These are phyloP conservation scores for Meloidogyne chitwoodi DNA, from an alignment of 1,140 invertebrate genomes.

Conservation along the genomic window DNA sequence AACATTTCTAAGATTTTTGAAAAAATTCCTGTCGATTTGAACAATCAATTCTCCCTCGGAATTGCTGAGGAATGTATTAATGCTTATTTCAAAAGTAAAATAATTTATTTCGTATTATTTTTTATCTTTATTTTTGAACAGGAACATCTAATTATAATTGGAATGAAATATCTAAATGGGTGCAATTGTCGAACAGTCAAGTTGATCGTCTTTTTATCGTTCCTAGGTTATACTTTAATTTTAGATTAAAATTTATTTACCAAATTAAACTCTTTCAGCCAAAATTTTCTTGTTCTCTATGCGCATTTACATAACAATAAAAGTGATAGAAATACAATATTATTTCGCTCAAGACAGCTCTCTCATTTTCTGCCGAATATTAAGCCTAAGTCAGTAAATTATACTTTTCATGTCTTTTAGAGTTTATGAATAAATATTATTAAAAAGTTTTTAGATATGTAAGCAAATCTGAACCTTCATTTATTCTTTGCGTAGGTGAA, in stretches of 20 bases:
- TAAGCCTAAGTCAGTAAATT: slow-evolving; percentile 29
- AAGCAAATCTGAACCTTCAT: slow-evolving; percentile 18
- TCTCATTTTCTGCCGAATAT: slow-evolving; percentile 22
- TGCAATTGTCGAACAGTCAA: slow-evolving; percentile 11
- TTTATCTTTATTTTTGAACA: slow-evolving; percentile 1
- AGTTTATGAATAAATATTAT: neutral
- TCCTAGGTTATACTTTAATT: slow-evolving; percentile 4
- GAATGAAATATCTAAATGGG: slow-evolving; percentile 40
- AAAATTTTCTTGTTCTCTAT: slow-evolving; percentile 36
- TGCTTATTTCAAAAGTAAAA: slow-evolving; percentile 35
- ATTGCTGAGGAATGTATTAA: slow-evolving; percentile 23
- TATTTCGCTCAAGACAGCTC: slow-evolving; percentile 11
- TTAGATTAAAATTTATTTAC: neutral
- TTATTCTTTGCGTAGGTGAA: slow-evolving; percentile 32
- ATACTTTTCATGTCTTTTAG: neutral
- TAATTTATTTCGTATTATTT: neutral
- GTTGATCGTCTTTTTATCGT: slow-evolving; percentile 31
- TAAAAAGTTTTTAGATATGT: slow-evolving; percentile 22
- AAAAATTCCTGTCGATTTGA: neutral
- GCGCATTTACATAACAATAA: slow-evolving; percentile 34
- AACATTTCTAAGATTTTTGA: slow-evolving; percentile 10
- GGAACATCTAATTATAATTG: slow-evolving; percentile 15
- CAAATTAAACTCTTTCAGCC: slow-evolving; percentile 10
- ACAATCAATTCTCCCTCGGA: slow-evolving; percentile 27
- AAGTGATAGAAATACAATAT: neutral